Base-by-base conservation (phyloP, 37 sponge, comb jelly and placozoan genomes). In the Ephydatia muelleri region DNA sequence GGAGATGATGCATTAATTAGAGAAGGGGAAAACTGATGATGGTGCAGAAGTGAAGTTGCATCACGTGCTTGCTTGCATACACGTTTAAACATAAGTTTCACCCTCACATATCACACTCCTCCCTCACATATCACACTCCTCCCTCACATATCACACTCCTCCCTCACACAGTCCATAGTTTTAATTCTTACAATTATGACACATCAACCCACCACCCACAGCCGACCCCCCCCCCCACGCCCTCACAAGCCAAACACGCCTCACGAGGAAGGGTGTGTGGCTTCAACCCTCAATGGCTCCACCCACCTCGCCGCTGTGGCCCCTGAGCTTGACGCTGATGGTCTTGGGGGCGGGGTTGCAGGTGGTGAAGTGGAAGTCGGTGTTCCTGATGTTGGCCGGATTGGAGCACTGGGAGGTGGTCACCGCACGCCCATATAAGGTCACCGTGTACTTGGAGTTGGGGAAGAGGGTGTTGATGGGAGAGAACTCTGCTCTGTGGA, bases 401-500 rank as follows among this genome's bases (percentile, higher is more conserved):
- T 87, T 32, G 9, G 81, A 23, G 73, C 88, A 92, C 26, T 82
- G 75, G 32, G 80, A n/a, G 11, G 89, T 88, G 35, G 93, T 88
- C 27, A 88, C 79, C 3, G 89, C 89, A 32, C 73, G 37, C 12
- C 93, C 89, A 47, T 81, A n/a, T 33, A 92, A 75, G 11, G 37
- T 29, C 3, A 91, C 84, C 23, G 68, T 80, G 84, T 87, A 87
- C 73, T 79, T 87, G 26, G 92, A 68, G 75, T 78, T 84, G 49
- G 92, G 92, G 38, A 79, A 79, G 68, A 91, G 84, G 23, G 92
- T 91, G 76, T 84, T 87, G 16, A 48, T 25, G 30, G 92, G 88
- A 25, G 49, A 84, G 84, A 91, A 91, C 76, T 91, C 92, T 68
- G 87, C 92, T 49, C 70, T 87, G 71, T 80, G 83, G 14, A 57